Percentiles rank a stretch among this genome's conserved stretches.
Evolutionary conservation across 2,888 invertebrate species (phyloP).

Genomic region (Mimachlamys varia): DNA sequence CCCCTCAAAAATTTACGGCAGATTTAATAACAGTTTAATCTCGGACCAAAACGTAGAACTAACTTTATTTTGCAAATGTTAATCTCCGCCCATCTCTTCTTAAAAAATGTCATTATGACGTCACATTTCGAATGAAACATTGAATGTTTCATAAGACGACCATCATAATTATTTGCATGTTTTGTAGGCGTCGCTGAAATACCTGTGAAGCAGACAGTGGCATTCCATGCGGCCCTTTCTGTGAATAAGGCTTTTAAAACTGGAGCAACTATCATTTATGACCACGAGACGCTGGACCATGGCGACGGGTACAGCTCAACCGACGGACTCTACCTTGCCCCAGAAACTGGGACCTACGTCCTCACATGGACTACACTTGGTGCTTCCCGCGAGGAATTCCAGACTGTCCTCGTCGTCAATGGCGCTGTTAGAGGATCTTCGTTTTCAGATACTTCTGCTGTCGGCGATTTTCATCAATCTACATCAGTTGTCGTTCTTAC

Average conservation of each 20-base stretch:
- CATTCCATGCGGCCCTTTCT: background rate
- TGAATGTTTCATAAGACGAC: background rate
- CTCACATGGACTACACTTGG: background rate
- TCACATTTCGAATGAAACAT: no score
- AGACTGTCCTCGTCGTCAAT: background rate
- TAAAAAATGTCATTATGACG: no score
- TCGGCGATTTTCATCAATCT: background rate
- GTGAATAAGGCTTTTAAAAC: background rate
- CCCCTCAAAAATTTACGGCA: no score
- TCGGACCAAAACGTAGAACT: no score
- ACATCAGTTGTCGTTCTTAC: background rate
- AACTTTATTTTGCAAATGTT: no score
- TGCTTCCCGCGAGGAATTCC: background rate
- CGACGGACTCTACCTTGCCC: background rate
- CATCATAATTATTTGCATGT: background rate
- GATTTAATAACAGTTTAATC: no score
- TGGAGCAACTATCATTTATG: background rate
- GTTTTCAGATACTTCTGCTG: background rate
- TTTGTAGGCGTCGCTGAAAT: background rate
- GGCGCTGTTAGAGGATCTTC: background rate
- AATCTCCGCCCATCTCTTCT: no score
- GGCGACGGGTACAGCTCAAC: background rate
- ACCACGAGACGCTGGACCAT: background rate
- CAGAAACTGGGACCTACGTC: background rate
- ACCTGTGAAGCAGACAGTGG: background rate